phyloP scores from a whole-genome alignment of 2,797 vertebrate genomes.

The Vespertilio murinus region DNA sequence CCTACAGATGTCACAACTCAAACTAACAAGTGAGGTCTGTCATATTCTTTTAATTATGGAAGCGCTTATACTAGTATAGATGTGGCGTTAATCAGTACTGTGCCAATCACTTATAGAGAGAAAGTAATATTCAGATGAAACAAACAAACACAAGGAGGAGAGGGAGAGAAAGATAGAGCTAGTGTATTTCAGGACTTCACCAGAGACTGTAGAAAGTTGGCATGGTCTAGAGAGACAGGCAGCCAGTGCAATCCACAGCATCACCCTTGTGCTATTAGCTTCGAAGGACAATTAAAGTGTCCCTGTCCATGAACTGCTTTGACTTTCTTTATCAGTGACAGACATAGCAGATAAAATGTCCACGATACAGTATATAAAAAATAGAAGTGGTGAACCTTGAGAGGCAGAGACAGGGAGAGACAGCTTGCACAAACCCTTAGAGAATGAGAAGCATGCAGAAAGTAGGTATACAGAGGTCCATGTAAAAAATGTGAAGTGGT shows the following conservation, averaged over 20 bases:
- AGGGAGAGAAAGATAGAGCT: background rate
- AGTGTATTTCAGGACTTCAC: background rate
- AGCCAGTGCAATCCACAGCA: background rate
- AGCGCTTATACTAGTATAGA: background rate
- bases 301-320: conserved; percentile 2
- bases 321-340: conserved; percentile 44
- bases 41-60: background rate
- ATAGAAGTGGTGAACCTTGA: background rate
- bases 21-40: background rate
- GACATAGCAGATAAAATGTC: conserved; percentile 34
- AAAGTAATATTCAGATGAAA: background rate
- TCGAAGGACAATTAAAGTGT: conserved; percentile 21
- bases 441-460: background rate
- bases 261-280: background rate
- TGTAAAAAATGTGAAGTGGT: background rate
- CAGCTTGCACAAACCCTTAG: background rate
- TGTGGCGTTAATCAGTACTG: background rate
- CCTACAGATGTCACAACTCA: background rate
- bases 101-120: background rate
- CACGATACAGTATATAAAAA: background rate
- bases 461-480: background rate
- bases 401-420: background rate
- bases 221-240: background rate
- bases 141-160: background rate
- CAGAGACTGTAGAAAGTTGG: background rate